A percentile compares a stretch with the other conserved stretches of the same genome.
phyloP scores from a whole-genome alignment of 2,113 vertebrate species.

The Oreochromis aureus region DNA sequence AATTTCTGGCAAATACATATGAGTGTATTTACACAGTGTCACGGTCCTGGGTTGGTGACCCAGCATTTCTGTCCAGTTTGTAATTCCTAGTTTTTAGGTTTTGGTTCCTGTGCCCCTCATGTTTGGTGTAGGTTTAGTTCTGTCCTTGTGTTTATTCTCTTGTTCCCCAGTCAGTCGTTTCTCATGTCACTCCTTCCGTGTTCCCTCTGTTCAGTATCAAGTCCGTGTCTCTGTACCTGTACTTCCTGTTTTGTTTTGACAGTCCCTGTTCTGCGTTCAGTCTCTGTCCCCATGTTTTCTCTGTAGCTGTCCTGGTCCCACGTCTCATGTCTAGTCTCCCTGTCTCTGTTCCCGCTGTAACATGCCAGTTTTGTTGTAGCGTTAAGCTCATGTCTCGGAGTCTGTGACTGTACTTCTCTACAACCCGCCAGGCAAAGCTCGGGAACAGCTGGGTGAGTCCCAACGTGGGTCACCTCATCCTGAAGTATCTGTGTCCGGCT shows the following conservation, averaged over 20 bases:
- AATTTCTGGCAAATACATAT: fast-evolving
- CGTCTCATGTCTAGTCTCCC: fast-evolving
- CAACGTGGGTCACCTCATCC: slow-evolving; percentile 91
- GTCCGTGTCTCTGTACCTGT: background rate
- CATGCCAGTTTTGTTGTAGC: fast-evolving
- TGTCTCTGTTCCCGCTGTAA: fast-evolving
- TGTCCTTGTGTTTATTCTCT: background rate
- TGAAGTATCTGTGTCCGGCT: slow-evolving; percentile 96
- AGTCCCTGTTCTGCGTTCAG: background rate
- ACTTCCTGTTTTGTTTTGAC: background rate
- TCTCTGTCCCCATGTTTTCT: background rate
- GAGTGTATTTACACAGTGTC: background rate
- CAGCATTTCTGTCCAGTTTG: background rate
- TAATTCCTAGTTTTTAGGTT: background rate
- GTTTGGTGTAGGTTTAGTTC: fast-evolving
- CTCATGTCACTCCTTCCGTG: background rate
- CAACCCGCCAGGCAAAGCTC: slow-evolving; percentile 82
- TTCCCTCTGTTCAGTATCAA: background rate
- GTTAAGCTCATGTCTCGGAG: background rate
- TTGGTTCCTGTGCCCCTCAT: fast-evolving
- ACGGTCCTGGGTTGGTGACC: background rate
- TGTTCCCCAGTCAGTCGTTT: background rate
- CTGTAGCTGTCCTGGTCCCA: background rate
- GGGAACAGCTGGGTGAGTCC: slow-evolving; percentile 98
- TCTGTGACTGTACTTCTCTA: background rate